Conservation (phyloP, 2,113 vertebrate species). For the Nerophis lumbriciformis region DNA sequence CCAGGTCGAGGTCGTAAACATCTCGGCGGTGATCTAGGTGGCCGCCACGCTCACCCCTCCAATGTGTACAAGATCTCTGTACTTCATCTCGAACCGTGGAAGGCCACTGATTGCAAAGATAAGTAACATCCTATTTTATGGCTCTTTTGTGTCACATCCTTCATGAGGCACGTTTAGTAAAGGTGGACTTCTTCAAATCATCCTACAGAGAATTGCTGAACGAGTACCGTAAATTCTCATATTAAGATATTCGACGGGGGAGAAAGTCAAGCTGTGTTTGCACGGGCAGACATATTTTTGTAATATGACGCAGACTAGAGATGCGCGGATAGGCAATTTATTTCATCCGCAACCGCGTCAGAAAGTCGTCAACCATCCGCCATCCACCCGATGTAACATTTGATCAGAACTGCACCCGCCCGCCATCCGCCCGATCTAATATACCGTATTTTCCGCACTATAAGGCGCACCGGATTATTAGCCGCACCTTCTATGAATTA, state of each 20-base stretch:
- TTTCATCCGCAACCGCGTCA: too few species aligned
- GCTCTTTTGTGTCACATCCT: constrained; percentile 42
- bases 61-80: constrained; percentile 39
- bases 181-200: constrained; percentile 23
- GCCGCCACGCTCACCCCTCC: constrained; percentile 60
- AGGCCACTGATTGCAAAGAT: constrained; percentile 49
- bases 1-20: constrained; percentile 73
- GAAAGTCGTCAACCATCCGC: too few species aligned
- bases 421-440: too few species aligned
- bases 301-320: background rate
- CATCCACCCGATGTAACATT: too few species aligned
- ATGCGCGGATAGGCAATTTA: too few species aligned
- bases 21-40: constrained; percentile 67
- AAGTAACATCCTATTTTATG: constrained; percentile 57
- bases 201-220: constrained; percentile 29
- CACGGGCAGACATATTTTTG: constrained; percentile 6
- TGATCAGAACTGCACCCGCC: too few species aligned
- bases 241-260: constrained; percentile 9
- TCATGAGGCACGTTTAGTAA: constrained; percentile 38
- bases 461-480: too few species aligned
- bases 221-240: constrained; percentile 6
- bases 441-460: too few species aligned
- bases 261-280: constrained; percentile 6
- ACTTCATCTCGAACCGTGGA: constrained; percentile 54
- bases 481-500: too few species aligned